Evolutionary conservation across 2,888 invertebrate species (phyloP), one percentile per base, ranked within the genome.

Genomic region (Pristionchus exspectatus): DNA sequence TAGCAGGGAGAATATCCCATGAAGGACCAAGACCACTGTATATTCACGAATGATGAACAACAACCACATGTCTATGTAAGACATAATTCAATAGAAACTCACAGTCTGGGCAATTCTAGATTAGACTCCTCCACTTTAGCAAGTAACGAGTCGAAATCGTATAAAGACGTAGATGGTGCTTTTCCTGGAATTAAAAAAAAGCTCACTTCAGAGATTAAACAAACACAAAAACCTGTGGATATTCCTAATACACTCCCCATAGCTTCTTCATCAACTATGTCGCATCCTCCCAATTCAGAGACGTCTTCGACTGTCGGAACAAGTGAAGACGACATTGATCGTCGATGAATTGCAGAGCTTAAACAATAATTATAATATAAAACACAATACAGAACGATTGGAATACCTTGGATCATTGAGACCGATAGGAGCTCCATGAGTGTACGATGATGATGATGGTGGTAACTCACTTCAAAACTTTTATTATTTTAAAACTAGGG

Each of bases 201-300:
- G 54, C 30, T 59, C 2, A n/a, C 16, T 50, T 12, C 44, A 38
- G 24, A n/a, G 1, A 44, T 66, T 27, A 27, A 1, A 85, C 33
- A 24, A 63, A 54, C 54, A 38, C 38, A 44, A 10, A 50, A 33
- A 85, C 84, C 84, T 59, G 59, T 59, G 33, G 33, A 59, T 10
- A 50, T 24, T 85, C 84, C 84, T 21, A 85, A 33, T 5, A 85
- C 33, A 85, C 27, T 69, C 12, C 33, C 50, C 2, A 69, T n/a
- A 2, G 56, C 72, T 10, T 72, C 74, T 12, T 88, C 87, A 33
- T 88, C 87, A 4, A 88, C 74, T 30, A 69, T 88, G 16, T 88
- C 87, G 5, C 33, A 9, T 56, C 87, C 87, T 33, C 87, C 87
- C 74, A 88, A 88, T 74, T 88, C 87, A 30, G 74, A 74, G 12